A percentile compares a stretch with the other conserved stretches of the same genome.
phyloP scores from a whole-genome alignment of 2,113 vertebrate species.

The Nibea albiflora region DNA sequence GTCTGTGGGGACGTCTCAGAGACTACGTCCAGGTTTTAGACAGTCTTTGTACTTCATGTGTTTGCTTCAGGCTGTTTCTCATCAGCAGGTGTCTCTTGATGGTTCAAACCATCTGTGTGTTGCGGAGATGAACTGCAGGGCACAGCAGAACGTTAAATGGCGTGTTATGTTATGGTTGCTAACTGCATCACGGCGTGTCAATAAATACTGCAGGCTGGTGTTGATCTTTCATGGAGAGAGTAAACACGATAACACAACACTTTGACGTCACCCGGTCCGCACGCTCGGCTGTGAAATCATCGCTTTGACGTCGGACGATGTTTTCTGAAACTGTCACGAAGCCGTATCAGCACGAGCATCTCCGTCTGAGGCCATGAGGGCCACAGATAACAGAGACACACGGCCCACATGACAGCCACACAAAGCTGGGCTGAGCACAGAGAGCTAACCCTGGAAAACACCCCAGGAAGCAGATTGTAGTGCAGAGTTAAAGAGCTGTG shows the following conservation, averaged over 20 bases:
- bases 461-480: neutral
- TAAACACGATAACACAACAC: constrained; percentile 51
- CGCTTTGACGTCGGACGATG: constrained; percentile 16
- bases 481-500: too few relatives aligned
- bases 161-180: constrained; percentile 55
- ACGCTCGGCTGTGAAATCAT: constrained; percentile 2
- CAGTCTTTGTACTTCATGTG: too few relatives aligned
- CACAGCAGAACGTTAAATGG: constrained; percentile 22
- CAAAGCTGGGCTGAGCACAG: neutral
- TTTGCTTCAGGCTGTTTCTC: too few relatives aligned
- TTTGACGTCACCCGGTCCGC: constrained; percentile 61
- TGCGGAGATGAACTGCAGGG: neutral
- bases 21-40: too few relatives aligned
- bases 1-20: too few relatives aligned
- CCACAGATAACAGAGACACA: constrained; percentile 35
- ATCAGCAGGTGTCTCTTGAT: too few relatives aligned
- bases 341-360: constrained; percentile 38
- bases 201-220: constrained; percentile 48
- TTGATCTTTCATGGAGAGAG: constrained; percentile 54
- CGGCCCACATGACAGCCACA: neutral
- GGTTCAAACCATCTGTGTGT: neutral
- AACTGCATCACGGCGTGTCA: constrained; percentile 39
- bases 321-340: neutral
- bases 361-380: constrained; percentile 16
- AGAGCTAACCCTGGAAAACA: neutral